Percentiles rank a stretch among this genome's conserved stretches.
Conservation (phyloP, 1,140 invertebrate species). For the Drosophila erecta region DNA sequence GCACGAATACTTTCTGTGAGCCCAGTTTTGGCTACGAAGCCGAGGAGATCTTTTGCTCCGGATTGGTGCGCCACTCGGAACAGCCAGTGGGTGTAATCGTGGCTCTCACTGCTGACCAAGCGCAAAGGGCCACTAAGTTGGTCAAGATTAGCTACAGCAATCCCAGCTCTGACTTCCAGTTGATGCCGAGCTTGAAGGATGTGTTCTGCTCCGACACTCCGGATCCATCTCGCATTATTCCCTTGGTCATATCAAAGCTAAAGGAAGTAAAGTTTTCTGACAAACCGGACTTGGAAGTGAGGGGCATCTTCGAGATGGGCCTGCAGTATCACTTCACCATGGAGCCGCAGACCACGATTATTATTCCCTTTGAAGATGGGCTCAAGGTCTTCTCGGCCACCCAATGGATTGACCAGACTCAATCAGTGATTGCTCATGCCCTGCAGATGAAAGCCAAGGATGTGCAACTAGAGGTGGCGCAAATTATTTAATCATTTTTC, state of each 20-base stretch:
- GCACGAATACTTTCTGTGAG: conserved; percentile 87
- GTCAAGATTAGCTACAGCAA: conserved; percentile 87
- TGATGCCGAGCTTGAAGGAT: conserved; percentile 86
- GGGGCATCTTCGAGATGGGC: conserved; percentile 76
- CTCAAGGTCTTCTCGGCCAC: conserved; percentile 87
- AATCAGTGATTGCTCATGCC: conserved; percentile 87
- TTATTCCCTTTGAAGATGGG: conserved; percentile 87
- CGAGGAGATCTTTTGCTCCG: conserved; percentile 86
- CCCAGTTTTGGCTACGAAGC: conserved; percentile 59
- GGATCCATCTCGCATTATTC: conserved; percentile 35
- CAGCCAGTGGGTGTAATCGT: conserved; percentile 91
- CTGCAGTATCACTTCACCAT: conserved; percentile 86
- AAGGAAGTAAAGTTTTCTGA: conserved; percentile 37
- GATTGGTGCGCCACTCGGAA: conserved; percentile 87
- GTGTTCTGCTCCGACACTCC: conserved; percentile 85
- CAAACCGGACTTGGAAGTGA: conserved; percentile 51
- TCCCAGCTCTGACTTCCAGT: neutral
- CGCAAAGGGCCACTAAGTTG: conserved; percentile 88
- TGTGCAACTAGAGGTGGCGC: conserved; percentile 86
- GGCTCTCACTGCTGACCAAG: conserved; percentile 87
- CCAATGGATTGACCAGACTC: conserved; percentile 89
- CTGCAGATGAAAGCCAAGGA: conserved; percentile 85
- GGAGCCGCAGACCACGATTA: conserved; percentile 88
- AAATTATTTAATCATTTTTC: neutral
- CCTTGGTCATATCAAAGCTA: conserved; percentile 32